A percentile compares a stretch with the other conserved stretches of the same genome.
Evolutionary conservation across 92 coral and sea anemone species (phyloP).

Genomic region (Phenganax marumi): DNA sequence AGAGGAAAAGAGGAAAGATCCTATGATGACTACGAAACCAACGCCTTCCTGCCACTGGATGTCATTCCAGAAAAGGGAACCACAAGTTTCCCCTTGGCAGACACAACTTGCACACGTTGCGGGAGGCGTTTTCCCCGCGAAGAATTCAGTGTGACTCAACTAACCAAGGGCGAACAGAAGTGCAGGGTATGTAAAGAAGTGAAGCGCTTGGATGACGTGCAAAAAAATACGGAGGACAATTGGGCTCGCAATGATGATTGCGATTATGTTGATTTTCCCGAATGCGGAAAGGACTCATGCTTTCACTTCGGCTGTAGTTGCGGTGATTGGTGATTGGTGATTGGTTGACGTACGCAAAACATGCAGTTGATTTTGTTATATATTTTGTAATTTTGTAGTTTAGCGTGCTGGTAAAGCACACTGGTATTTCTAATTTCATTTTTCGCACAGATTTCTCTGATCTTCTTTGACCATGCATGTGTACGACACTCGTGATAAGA

Average conservation of each 20-base stretch:
- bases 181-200: constrained; percentile 83
- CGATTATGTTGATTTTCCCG: constrained; percentile 40
- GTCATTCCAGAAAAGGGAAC: constrained; percentile 78
- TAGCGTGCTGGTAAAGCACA: too few relatives aligned
- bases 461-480: neutral
- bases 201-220: constrained; percentile 63
- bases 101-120: constrained; percentile 66
- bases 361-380: too few relatives aligned
- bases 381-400: too few relatives aligned
- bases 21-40: constrained; percentile 64
- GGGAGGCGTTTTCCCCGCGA: constrained; percentile 60
- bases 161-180: constrained; percentile 65
- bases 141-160: constrained; percentile 67
- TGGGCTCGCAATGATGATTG: constrained; percentile 46
- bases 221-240: constrained; percentile 52
- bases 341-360: neutral
- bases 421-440: too few relatives aligned
- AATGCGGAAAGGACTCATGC: constrained; percentile 39
- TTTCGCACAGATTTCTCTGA: too few relatives aligned
- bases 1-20: constrained; percentile 59
- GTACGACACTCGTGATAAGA: too few relatives aligned
- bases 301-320: constrained; percentile 23
- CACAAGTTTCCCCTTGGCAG: constrained; percentile 50
- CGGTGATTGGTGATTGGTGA: neutral
- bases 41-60: constrained; percentile 71